Base-by-base conservation (phyloP, 2,113 vertebrate genomes). In the Muntiacus muntjak region DNA sequence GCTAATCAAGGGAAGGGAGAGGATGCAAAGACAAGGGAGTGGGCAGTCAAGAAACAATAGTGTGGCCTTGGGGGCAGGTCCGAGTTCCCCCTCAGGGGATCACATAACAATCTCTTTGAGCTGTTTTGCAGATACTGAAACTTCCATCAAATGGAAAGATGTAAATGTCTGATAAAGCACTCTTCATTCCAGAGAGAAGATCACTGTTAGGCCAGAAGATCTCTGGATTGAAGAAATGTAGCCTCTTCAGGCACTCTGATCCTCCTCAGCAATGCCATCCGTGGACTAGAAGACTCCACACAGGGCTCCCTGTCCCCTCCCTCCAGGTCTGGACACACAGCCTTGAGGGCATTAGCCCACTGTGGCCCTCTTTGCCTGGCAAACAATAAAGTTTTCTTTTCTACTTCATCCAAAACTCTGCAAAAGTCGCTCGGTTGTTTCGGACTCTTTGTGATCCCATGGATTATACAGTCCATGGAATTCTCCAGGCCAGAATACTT, bases 391-490 rank as follows among this genome's bases (percentile, higher is more conserved):
- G 67, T 21, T 71, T 40, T 43, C 71, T 43, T 33, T 43, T 14
- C 12, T 43, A 26, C 40, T 76, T 76, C 6, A 76, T 40, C 71
- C 40, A 25, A 26, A 43, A 76, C 23, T 43, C 71, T 23, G 67
- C 8, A 21, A 40, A 40, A 40, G n/a, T 71, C 19, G 0, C n/a
- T 71, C n/a, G 12, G 67, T 21, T 19, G 21, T 71, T 23, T 71
- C 10, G 2, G 21, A 40, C n/a, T 12, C n/a, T 67, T 33, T 36
- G n/a, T 23, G 36, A 71, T 11, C 17, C n/a, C 67, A 71, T 0
- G 1, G 19, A 13, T 36, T 71, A 71, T 40, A 23, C 10, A 71
- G 19, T 71, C 21, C n/a, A 40, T 6, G 67, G 67, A 71, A 71
- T 23, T 40, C 19, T 71, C 67, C 67, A 40, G 19, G 67, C n/a